These are phyloP conservation scores for Macrophya annulata DNA, from an alignment of 2,888 invertebrate species.

Conservation along the genomic window DNA sequence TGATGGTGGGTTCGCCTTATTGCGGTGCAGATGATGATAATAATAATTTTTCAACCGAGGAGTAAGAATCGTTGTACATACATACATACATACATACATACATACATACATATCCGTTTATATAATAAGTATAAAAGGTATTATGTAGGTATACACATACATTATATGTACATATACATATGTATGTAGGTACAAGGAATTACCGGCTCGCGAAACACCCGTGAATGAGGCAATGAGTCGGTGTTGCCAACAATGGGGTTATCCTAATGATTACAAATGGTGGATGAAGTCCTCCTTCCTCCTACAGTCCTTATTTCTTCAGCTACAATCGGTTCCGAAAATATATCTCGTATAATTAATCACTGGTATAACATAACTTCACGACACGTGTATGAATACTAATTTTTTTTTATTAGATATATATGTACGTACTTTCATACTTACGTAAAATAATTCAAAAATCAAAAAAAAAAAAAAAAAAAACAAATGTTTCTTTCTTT, in stretches of 20 bases:
- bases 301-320: conserved; percentile 15
- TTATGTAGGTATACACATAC: conserved; percentile 15
- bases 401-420: neutral
- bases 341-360: conserved; percentile 41
- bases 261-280: conserved; percentile 76
- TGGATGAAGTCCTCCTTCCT: conserved; percentile 57
- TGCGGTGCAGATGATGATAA: conserved; percentile 44
- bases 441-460: too few species aligned
- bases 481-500: too few species aligned
- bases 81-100: too few species aligned
- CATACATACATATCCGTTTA: neutral
- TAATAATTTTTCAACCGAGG: neutral
- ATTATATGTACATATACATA: too few species aligned
- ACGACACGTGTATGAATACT: neutral
- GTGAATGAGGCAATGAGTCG: conserved; percentile 74
- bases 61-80: conserved; percentile 31
- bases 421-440: too few species aligned
- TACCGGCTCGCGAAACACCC: conserved; percentile 57
- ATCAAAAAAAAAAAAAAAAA: too few species aligned
- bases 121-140: conserved; percentile 45
- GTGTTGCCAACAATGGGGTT: conserved; percentile 70
- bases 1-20: conserved; percentile 26
- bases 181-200: conserved; percentile 44
- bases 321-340: conserved; percentile 18
- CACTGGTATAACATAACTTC: neutral